Conservation (phyloP, 2,797 vertebrate genomes). For the Acanthurus tractus region DNA sequence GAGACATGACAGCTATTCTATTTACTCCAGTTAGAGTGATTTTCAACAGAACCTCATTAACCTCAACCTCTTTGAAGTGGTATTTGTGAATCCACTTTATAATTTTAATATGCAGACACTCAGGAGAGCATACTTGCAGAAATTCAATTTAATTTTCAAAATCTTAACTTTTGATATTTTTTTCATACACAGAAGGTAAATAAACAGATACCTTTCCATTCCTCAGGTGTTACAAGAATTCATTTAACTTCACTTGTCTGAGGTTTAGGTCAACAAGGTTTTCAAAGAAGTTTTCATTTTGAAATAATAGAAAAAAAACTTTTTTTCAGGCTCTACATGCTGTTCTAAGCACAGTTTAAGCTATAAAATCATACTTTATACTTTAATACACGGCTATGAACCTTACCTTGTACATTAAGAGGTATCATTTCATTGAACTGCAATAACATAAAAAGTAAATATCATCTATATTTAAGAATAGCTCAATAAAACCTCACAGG, state of each 20-base stretch:
- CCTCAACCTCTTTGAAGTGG: conserved; percentile 21
- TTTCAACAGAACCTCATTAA: conserved; percentile 15
- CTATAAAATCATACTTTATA: not conserved
- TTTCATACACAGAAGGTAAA: not conserved
- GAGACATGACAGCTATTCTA: conserved; percentile 2
- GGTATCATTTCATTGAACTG: conserved; percentile 71
- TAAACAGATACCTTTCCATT: not conserved
- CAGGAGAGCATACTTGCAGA: not conserved
- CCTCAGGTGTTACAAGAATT: not conserved
- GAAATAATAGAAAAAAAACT: not conserved
- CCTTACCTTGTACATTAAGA: conserved; percentile 67
- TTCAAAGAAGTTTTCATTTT: not conserved
- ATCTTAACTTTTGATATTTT: not conserved
- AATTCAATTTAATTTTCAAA: not conserved
- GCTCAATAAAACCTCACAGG: not conserved
- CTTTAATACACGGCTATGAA: not conserved
- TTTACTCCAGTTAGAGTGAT: not conserved
- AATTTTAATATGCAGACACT: not conserved
- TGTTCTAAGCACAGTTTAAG: conserved; percentile 19
- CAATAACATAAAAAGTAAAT: conserved; percentile 58
- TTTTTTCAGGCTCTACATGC: conserved; percentile 7
- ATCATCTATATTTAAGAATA: conserved; percentile 17
- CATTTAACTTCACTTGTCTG: not conserved
- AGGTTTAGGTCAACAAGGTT: conserved; percentile 41
- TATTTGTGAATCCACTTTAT: not conserved